Evolutionary conservation across 2,888 invertebrate genomes (phyloP).

Genomic region (Steromphala cineraria): DNA sequence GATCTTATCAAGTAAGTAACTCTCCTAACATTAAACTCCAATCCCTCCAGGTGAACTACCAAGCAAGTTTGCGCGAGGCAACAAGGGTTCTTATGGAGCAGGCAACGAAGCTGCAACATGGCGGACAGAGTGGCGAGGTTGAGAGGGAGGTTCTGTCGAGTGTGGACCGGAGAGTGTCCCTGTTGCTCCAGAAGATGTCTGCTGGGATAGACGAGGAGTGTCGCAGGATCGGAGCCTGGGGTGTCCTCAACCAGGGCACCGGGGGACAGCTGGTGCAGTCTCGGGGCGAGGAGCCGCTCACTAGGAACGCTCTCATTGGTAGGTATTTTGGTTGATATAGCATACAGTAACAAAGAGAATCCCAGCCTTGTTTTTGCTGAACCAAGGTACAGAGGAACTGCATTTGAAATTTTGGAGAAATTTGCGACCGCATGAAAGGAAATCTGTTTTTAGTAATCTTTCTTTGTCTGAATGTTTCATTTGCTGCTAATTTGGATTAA

Average conservation of each 20-base stretch:
- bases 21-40: not conserved
- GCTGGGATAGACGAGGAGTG: slow-evolving; percentile 61
- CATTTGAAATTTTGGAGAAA: too few species aligned
- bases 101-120: slow-evolving; percentile 60
- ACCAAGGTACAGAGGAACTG: too few species aligned
- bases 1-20: not conserved
- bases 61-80: slow-evolving; percentile 64
- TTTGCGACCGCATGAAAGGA: too few species aligned
- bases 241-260: slow-evolving; percentile 66
- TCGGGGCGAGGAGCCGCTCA: slow-evolving; percentile 51
- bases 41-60: slow-evolving; percentile 60
- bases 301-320: slow-evolving; percentile 62
- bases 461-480: not conserved
- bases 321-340: too few species aligned
- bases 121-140: slow-evolving; percentile 54
- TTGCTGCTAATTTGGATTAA: too few species aligned
- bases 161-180: slow-evolving; percentile 53
- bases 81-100: slow-evolving; percentile 62
- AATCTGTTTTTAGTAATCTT: too few species aligned
- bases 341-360: too few species aligned
- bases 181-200: slow-evolving; percentile 65
- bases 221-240: slow-evolving; percentile 69
- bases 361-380: too few species aligned
- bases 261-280: slow-evolving; percentile 61
- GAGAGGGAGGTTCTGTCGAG: slow-evolving; percentile 56